Conservation (phyloP, 2,888 invertebrate species). For the Mactromeris polynyma region DNA sequence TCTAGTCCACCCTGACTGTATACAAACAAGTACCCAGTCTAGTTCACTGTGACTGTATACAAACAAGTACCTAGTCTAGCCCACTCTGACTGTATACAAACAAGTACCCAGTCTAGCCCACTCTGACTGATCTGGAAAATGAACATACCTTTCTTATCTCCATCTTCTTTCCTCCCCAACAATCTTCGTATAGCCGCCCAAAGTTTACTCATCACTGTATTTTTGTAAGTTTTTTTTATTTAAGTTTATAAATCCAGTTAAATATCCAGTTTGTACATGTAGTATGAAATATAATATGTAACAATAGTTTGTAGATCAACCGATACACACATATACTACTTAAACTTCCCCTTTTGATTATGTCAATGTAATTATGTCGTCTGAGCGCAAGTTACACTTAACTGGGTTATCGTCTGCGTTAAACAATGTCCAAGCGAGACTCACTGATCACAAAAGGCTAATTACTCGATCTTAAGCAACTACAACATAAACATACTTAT, state of each 20-base stretch:
- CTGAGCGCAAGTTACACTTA: not conserved
- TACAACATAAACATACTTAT: not conserved
- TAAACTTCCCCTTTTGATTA: not conserved
- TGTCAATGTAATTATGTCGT: not conserved
- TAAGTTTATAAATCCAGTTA: not conserved
- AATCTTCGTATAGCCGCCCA: slow-evolving; percentile 4
- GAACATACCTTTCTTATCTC: not conserved
- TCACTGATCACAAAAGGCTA: not conserved
- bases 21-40: too few relatives aligned
- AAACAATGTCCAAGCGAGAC: not conserved
- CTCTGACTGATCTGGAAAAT: not conserved
- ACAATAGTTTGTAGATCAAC: not conserved
- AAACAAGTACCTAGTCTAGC: too few relatives aligned
- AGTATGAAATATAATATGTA: not conserved
- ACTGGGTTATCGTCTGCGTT: not conserved
- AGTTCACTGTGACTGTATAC: too few relatives aligned
- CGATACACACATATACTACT: not conserved
- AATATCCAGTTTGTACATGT: slow-evolving; percentile 2
- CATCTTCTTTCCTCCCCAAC: slow-evolving; percentile 16
- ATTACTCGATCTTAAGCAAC: not conserved
- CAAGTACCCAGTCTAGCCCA: too few relatives aligned
- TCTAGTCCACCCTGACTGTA: too few relatives aligned
- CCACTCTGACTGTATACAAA: too few relatives aligned
- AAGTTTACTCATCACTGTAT: not conserved
- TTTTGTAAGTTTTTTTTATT: not conserved